Evolutionary conservation across 2,113 vertebrate species (phyloP).

Genomic region (Hippocampus comes): DNA sequence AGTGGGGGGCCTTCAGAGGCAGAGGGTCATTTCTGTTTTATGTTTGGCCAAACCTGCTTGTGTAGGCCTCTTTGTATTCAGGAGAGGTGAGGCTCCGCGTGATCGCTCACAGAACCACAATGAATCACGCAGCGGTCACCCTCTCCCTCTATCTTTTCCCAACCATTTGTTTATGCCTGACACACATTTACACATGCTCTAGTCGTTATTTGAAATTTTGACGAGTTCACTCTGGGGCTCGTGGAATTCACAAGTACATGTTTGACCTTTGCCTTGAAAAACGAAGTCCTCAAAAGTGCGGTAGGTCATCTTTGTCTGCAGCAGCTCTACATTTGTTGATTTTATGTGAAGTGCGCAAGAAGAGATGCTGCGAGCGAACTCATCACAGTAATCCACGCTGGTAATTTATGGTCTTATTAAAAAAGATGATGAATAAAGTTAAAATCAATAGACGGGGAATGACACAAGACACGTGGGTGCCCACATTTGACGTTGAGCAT

Average conservation of each 20-base stretch:
- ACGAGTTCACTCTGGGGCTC: slow-evolving; percentile 7
- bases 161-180: slow-evolving; percentile 19
- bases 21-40: slow-evolving; percentile 59
- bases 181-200: slow-evolving; percentile 22
- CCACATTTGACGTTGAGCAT: background rate
- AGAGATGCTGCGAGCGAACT: slow-evolving; percentile 7
- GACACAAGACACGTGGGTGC: slow-evolving; percentile 1
- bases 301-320: slow-evolving; percentile 44
- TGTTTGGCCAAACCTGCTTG: slow-evolving; percentile 43
- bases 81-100: slow-evolving; percentile 32
- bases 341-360: slow-evolving; percentile 22
- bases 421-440: slow-evolving; percentile 34
- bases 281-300: slow-evolving; percentile 44
- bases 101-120: slow-evolving; percentile 33
- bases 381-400: background rate
- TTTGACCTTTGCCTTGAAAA: slow-evolving; percentile 55
- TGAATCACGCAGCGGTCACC: slow-evolving; percentile 33
- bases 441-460: background rate
- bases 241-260: slow-evolving; percentile 43
- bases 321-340: slow-evolving; percentile 29
- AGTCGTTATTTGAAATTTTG: slow-evolving; percentile 8
- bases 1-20: slow-evolving; percentile 39
- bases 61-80: slow-evolving; percentile 35
- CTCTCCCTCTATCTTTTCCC: slow-evolving; percentile 2
- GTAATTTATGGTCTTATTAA: slow-evolving; percentile 37